Evolutionary conservation across 2,797 vertebrate genomes (phyloP).

Genomic region (Ctenopoma multispine): DNA sequence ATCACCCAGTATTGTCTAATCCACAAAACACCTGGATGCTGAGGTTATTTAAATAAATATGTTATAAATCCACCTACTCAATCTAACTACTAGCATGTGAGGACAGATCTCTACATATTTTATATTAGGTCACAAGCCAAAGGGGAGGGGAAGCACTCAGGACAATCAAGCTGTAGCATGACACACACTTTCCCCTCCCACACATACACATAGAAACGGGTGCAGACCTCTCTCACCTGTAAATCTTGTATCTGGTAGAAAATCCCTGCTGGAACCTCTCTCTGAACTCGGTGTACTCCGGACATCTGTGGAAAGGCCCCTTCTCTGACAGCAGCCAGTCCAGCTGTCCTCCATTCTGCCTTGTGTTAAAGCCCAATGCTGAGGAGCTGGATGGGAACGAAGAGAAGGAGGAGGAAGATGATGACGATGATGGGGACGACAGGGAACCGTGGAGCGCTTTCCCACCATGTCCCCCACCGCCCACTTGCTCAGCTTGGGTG

Average conservation of each 20-base stretch:
- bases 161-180: not conserved
- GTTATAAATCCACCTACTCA: too few relatives aligned
- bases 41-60: too few relatives aligned
- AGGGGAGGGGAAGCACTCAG: not conserved
- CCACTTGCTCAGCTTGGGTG: conserved; percentile 73
- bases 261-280: conserved; percentile 96
- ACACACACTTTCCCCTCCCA: not conserved
- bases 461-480: conserved; percentile 79
- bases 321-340: conserved; percentile 98
- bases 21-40: too few relatives aligned
- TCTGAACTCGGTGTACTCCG: conserved; percentile 95
- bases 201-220: conserved; percentile 6
- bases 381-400: conserved; percentile 70
- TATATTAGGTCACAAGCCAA: not conserved
- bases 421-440: conserved; percentile 60
- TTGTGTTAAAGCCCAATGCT: conserved; percentile 71
- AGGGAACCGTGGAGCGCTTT: conserved; percentile 81
- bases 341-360: conserved; percentile 85
- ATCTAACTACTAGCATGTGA: not conserved
- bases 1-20: too few relatives aligned
- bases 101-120: not conserved
- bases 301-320: conserved; percentile 95
- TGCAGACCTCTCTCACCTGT: conserved; percentile 87
- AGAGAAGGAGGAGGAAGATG: conserved; percentile 73
- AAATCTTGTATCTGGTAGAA: conserved; percentile 98